Evolutionary conservation across 92 coral and sea anemone genomes (phyloP).

Genomic region (Bergia puertoricense): DNA sequence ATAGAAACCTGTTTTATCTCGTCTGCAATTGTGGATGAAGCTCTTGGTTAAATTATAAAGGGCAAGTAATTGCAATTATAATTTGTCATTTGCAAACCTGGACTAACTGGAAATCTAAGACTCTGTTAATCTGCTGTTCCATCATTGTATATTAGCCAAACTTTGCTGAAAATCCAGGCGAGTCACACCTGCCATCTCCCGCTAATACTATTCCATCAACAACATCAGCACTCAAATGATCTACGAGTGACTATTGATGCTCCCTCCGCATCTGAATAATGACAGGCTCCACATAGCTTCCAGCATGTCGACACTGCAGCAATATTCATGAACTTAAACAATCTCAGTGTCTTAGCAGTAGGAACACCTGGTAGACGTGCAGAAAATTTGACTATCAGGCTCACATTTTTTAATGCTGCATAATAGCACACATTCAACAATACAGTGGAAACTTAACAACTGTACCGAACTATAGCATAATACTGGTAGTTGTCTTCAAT

Average conservation of each 20-base stretch:
- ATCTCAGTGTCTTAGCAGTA: background rate
- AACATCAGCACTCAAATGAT: background rate
- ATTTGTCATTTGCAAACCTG: conserved; percentile 41
- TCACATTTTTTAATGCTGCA: background rate
- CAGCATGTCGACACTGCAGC: background rate
- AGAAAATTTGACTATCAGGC: background rate
- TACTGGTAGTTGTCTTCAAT: background rate
- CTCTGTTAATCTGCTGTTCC: conserved; percentile 50
- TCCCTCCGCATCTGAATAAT: conserved; percentile 49
- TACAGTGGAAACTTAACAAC: background rate
- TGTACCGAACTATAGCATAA: background rate
- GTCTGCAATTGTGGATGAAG: too few species aligned
- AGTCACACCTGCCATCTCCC: conserved; percentile 62
- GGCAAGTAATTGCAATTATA: background rate
- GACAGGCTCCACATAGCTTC: background rate
- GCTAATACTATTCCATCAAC: conserved; percentile 27
- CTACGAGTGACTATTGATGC: conserved; percentile 27
- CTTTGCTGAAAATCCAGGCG: conserved; percentile 55
- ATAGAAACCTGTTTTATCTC: too few species aligned
- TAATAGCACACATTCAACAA: background rate
- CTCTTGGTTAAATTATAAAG: background rate
- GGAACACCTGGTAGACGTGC: background rate
- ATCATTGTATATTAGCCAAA: conserved; percentile 57
- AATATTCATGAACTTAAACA: background rate
- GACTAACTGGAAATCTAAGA: conserved; percentile 56